Conservation (phyloP, 2,113 vertebrate genomes). For the Paedocypris sp. region DNA sequence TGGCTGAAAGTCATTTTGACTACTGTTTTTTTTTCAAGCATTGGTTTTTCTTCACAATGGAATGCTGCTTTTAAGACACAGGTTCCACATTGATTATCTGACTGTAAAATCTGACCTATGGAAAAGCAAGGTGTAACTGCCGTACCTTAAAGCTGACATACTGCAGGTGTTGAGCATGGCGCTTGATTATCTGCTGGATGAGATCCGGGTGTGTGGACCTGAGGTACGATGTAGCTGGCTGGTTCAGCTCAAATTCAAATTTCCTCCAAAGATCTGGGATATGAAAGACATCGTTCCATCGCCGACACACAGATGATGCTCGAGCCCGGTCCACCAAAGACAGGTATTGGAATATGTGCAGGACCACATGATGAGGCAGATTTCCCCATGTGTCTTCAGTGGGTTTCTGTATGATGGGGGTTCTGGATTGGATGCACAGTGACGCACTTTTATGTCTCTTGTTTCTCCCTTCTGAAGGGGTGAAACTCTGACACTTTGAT, state of each 20-base stretch:
- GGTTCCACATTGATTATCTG: no score
- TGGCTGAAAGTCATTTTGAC: no score
- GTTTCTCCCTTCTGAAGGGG: slow-evolving; percentile 36
- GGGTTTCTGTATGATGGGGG: neutral
- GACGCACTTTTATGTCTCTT: slow-evolving; percentile 59
- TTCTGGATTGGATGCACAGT: slow-evolving; percentile 14
- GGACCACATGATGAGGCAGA: slow-evolving; percentile 68
- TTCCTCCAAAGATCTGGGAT: slow-evolving; percentile 81
- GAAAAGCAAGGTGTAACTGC: no score
- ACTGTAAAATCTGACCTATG: no score
- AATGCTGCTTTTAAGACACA: no score
- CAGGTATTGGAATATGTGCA: slow-evolving; percentile 74
- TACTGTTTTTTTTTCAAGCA: no score
- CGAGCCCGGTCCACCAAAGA: slow-evolving; percentile 72
- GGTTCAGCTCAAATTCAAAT: slow-evolving; percentile 85
- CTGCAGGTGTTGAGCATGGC: slow-evolving; percentile 74
- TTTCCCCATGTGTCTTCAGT: slow-evolving; percentile 64
- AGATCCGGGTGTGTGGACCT: slow-evolving; percentile 82
- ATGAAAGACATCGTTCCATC: slow-evolving; percentile 83
- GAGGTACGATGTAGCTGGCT: slow-evolving; percentile 78
- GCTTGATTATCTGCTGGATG: slow-evolving; percentile 87
- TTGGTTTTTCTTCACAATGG: no score
- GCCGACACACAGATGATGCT: slow-evolving; percentile 73
- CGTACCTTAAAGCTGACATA: slow-evolving; percentile 83
- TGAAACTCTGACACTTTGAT: slow-evolving; percentile 49